Evolutionary conservation across 2,888 invertebrate species (phyloP).

Genomic region (Eilema sororculum): DNA sequence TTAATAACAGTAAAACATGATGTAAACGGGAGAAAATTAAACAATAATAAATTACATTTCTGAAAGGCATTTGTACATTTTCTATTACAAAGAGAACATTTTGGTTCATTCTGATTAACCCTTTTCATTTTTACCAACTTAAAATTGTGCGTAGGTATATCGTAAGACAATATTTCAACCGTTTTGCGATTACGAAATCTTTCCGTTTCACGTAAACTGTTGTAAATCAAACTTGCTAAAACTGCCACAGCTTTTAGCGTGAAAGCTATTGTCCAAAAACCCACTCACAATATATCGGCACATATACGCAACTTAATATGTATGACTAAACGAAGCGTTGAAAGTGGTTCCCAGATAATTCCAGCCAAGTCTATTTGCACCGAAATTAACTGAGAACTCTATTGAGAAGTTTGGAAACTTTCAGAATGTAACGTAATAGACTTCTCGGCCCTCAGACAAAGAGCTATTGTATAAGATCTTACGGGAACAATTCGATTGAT

Average conservation of each 20-base stretch:
- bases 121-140: background rate
- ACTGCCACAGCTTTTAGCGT: background rate
- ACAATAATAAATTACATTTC: background rate
- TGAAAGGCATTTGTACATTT: background rate
- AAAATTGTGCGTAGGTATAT: background rate
- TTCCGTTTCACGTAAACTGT: background rate
- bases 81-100: background rate
- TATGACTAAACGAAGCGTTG: constrained; percentile 34
- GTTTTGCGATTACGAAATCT: background rate
- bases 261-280: constrained; percentile 11
- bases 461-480: constrained; percentile 61
- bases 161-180: background rate
- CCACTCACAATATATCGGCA: background rate
- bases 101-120: background rate
- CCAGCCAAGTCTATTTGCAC: constrained; percentile 66
- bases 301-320: constrained; percentile 24
- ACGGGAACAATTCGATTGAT: constrained; percentile 60
- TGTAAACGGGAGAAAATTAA: no score
- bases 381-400: constrained; percentile 74
- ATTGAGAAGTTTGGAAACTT: constrained; percentile 75
- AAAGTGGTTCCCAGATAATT: constrained; percentile 48
- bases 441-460: constrained; percentile 65
- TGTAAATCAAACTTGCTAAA: constrained; percentile 9
- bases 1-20: background rate
- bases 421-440: constrained; percentile 73